phyloP scores from a whole-genome alignment of 2,888 invertebrate genomes.

The Athetis lepigone region DNA sequence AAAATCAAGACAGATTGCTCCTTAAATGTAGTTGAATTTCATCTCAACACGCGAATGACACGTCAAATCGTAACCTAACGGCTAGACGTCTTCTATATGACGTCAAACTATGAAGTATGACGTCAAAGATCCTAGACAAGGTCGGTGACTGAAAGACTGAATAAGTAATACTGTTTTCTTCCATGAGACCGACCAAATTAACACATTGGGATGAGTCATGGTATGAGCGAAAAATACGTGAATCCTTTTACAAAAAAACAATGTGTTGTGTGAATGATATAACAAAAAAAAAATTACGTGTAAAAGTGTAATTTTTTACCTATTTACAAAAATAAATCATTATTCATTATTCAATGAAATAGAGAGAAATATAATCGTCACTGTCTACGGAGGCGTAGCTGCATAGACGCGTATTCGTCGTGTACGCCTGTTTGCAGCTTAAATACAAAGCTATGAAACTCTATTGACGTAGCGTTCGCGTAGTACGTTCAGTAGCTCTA shows the following conservation, averaged over 20 bases:
- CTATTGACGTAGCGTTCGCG: too few relatives aligned
- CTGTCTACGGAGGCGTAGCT: too few relatives aligned
- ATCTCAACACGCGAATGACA: slow-evolving; percentile 15
- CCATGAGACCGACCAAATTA: slow-evolving; percentile 31
- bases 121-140: slow-evolving; percentile 43
- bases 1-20: background rate
- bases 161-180: slow-evolving; percentile 25
- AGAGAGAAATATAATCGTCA: too few relatives aligned
- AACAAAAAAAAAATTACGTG: background rate
- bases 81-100: slow-evolving; percentile 42
- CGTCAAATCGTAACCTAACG: slow-evolving; percentile 19
- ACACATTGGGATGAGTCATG: slow-evolving; percentile 32
- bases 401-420: too few relatives aligned
- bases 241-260: background rate
- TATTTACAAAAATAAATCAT: too few relatives aligned
- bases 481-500: too few relatives aligned
- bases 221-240: slow-evolving; percentile 4
- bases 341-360: too few relatives aligned
- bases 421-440: too few relatives aligned
- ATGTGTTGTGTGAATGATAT: slow-evolving; percentile 9
- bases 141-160: slow-evolving; percentile 29
- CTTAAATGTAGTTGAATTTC: background rate
- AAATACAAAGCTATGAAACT: too few relatives aligned
- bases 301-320: too few relatives aligned
- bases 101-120: slow-evolving; percentile 52